Conservation (phyloP, 2,113 vertebrate species). For the Oryzias curvinotus region DNA sequence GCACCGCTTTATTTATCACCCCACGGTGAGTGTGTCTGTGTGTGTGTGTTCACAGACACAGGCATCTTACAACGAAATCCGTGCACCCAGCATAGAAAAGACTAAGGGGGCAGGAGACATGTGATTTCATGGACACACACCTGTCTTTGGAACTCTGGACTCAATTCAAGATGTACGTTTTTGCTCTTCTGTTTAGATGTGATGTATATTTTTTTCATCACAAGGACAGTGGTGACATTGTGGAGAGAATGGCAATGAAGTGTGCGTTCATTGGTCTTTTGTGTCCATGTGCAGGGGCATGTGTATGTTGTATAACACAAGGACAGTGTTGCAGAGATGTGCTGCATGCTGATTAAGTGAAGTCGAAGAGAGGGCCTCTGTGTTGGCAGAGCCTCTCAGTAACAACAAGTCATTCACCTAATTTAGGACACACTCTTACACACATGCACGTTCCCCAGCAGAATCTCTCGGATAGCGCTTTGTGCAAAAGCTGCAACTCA, state of each 20-base stretch:
- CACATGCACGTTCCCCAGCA: slow-evolving; percentile 14
- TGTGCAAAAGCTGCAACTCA: neutral
- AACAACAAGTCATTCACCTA: slow-evolving; percentile 74
- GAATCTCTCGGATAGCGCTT: slow-evolving; percentile 18
- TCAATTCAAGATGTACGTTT: slow-evolving; percentile 26
- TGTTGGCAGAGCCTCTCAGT: slow-evolving; percentile 61
- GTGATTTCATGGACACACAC: neutral
- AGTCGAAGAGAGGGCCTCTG: slow-evolving; percentile 68
- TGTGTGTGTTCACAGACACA: slow-evolving; percentile 7
- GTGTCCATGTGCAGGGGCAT: slow-evolving; percentile 30
- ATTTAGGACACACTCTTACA: slow-evolving; percentile 47
- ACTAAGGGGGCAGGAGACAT: neutral
- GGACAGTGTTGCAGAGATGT: slow-evolving; percentile 62
- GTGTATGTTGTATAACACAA: slow-evolving; percentile 64
- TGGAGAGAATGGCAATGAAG: slow-evolving; percentile 46
- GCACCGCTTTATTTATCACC: slow-evolving; percentile 65
- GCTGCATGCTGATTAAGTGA: slow-evolving; percentile 68
- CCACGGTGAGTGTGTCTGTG: slow-evolving; percentile 14
- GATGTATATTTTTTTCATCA: slow-evolving; percentile 40
- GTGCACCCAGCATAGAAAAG: neutral
- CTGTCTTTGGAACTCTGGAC: slow-evolving; percentile 23
- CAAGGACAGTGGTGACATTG: slow-evolving; percentile 52
- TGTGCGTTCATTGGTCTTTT: slow-evolving; percentile 37
- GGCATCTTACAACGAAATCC: slow-evolving; percentile 4
- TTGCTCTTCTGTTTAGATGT: slow-evolving; percentile 31